Conservation (phyloP, 2,888 invertebrate species). For the Euphydryas editha region DNA sequence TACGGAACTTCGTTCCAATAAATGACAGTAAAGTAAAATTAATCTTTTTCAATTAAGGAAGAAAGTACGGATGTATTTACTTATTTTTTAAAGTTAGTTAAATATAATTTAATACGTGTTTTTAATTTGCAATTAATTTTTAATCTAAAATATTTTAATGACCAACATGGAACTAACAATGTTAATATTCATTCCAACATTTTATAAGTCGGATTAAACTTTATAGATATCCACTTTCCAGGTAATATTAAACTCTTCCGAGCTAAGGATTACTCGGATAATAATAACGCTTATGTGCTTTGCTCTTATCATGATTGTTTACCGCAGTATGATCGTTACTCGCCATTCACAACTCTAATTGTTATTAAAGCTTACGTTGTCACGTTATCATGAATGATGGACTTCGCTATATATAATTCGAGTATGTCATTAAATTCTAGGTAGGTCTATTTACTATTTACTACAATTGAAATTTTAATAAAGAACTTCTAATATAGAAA, state of each 20-base stretch:
- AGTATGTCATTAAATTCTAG: not conserved
- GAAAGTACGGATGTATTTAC: not conserved
- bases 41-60: too few relatives aligned
- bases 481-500: too few relatives aligned
- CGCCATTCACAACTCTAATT: slow-evolving; percentile 61
- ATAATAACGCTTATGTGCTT: slow-evolving; percentile 58
- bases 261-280: slow-evolving; percentile 44
- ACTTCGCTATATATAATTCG: slow-evolving; percentile 2
- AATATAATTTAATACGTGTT: too few relatives aligned
- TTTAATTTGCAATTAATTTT: too few relatives aligned
- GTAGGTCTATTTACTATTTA: not conserved
- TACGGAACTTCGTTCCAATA: too few relatives aligned
- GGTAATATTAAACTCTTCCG: slow-evolving; percentile 40
- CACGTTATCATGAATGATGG: slow-evolving; percentile 45
- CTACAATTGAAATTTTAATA: not conserved
- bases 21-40: too few relatives aligned
- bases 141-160: not conserved
- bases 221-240: slow-evolving; percentile 29
- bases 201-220: slow-evolving; percentile 30
- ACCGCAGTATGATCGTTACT: slow-evolving; percentile 63
- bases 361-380: slow-evolving; percentile 67
- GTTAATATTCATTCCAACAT: slow-evolving; percentile 23
- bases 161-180: slow-evolving; percentile 10
- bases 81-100: too few relatives aligned
- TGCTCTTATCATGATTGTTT: slow-evolving; percentile 70